Evolutionary conservation across 2,888 invertebrate species (phyloP).

Genomic region (Incurvaria masculella): DNA sequence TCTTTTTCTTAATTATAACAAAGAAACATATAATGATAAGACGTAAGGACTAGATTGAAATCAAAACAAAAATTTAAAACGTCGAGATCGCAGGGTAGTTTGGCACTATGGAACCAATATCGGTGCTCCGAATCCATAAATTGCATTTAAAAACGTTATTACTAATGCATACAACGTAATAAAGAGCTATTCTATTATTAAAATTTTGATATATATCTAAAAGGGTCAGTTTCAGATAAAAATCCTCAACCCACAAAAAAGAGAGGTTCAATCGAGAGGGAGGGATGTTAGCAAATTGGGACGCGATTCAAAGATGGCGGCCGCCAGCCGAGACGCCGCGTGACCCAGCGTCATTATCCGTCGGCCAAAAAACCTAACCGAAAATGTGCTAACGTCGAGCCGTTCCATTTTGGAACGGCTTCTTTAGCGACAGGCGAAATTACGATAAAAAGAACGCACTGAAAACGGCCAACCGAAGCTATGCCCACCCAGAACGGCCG

Average conservation of each 20-base stretch:
- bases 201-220: too few relatives aligned
- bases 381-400: background rate
- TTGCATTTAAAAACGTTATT: too few relatives aligned
- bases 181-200: too few relatives aligned
- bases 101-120: too few relatives aligned
- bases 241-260: background rate
- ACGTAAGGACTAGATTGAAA: too few relatives aligned
- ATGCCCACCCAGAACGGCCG: constrained; percentile 47
- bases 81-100: too few relatives aligned
- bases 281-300: background rate
- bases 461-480: background rate
- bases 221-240: too few relatives aligned
- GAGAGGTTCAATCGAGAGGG: background rate
- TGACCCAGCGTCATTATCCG: background rate
- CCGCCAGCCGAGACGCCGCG: background rate
- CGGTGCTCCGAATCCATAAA: too few relatives aligned
- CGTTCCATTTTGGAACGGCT: background rate
- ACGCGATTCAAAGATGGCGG: background rate
- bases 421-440: background rate
- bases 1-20: too few relatives aligned
- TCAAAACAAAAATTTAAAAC: too few relatives aligned
- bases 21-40: too few relatives aligned
- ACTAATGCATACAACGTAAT: too few relatives aligned
- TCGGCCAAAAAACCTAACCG: background rate
- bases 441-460: background rate